Evolutionary conservation across 2,888 invertebrate species (phyloP).

Genomic region (Celastrina argiolus): DNA sequence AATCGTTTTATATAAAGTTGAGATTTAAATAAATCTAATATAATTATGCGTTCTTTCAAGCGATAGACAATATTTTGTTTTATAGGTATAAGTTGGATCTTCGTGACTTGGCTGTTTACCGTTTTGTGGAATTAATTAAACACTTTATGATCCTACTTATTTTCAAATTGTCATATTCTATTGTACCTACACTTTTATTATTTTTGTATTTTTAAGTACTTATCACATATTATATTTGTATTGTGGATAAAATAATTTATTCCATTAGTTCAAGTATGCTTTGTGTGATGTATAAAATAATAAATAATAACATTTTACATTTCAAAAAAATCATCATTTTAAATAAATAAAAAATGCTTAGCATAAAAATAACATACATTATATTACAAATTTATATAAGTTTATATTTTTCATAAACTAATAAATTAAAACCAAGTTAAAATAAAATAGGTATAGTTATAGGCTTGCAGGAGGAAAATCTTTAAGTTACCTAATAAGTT

Average conservation of each 20-base stretch:
- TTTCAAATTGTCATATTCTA: neutral
- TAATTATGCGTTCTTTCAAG: neutral
- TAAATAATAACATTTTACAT: neutral
- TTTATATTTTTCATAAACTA: neutral
- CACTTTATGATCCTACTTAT: neutral
- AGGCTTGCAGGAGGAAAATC: neutral
- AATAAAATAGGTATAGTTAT: neutral
- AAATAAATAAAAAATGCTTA: neutral
- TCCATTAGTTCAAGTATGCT: neutral
- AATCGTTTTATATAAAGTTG: neutral
- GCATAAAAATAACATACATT: too few relatives aligned
- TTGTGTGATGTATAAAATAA: neutral
- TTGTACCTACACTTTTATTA: neutral
- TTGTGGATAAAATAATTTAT: neutral
- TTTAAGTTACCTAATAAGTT: neutral
- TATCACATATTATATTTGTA: neutral
- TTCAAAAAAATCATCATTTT: neutral
- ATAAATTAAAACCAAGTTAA: neutral
- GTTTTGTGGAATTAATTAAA: neutral
- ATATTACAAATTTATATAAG: too few relatives aligned
- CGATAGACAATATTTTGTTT: neutral
- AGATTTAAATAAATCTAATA: neutral
- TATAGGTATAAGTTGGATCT: neutral
- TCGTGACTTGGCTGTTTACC: neutral
- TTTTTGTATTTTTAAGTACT: slow-evolving; percentile 13